These are phyloP conservation scores for Reticulitermes lucifugus DNA, from an alignment of 2,888 invertebrate species.

Conservation along the genomic window DNA sequence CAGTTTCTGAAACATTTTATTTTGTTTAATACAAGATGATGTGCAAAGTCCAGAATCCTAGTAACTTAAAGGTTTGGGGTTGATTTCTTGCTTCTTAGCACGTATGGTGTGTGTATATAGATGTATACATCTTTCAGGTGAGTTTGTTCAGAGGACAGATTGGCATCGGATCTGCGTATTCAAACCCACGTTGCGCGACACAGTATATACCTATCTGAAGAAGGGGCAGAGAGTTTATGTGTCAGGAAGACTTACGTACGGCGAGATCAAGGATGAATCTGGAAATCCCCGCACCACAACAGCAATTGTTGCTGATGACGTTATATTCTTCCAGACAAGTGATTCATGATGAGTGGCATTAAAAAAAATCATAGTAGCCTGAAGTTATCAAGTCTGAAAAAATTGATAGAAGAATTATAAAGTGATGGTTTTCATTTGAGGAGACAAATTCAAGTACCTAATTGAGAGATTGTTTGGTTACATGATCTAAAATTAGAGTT, in stretches of 20 bases:
- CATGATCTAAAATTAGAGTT: no score
- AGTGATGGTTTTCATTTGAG: no score
- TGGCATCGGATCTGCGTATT: constrained; percentile 94
- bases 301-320: constrained; percentile 87
- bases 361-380: neutral
- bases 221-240: constrained; percentile 90
- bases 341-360: neutral
- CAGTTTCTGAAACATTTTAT: no score
- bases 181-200: constrained; percentile 83
- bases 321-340: constrained; percentile 78
- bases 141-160: constrained; percentile 86
- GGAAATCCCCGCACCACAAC: constrained; percentile 79
- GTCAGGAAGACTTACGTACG: constrained; percentile 85
- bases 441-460: no score
- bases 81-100: no score
- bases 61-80: no score
- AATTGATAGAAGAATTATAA: no score
- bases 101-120: no score
- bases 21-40: no score
- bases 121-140: constrained; percentile 67
- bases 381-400: neutral
- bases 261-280: constrained; percentile 83
- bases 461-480: no score
- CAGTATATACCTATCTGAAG: constrained; percentile 80
- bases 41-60: no score